Evolutionary conservation across 2,113 vertebrate species (phyloP).

Genomic region (Motacilla tschutschensis): DNA sequence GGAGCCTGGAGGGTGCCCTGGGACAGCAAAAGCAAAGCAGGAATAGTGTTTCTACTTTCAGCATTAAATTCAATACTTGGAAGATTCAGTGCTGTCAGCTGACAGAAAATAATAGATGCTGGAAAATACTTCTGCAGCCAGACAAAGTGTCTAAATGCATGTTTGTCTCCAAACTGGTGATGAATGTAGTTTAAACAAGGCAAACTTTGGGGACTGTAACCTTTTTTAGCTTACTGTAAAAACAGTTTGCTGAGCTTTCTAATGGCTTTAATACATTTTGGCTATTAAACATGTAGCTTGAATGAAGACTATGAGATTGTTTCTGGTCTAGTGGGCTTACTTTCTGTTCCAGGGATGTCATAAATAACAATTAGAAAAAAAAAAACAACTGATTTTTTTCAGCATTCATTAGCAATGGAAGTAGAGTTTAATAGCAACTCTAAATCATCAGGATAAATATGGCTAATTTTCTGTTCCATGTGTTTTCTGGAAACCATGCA

Average conservation of each 20-base stretch:
- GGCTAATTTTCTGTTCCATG: not conserved
- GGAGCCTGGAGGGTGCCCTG: not conserved
- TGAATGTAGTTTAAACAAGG: slow-evolving; percentile 17
- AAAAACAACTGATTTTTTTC: not conserved
- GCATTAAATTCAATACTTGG: not conserved
- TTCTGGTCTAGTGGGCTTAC: not conserved
- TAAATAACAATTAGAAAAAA: not conserved
- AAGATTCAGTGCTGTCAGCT: slow-evolving; percentile 8
- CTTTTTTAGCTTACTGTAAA: slow-evolving; percentile 4
- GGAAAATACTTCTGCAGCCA: slow-evolving; percentile 39
- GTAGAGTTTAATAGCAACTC: not conserved
- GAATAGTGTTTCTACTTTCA: not conserved
- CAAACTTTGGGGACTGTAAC: slow-evolving; percentile 7
- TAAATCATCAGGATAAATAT: not conserved
- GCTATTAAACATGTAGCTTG: not conserved
- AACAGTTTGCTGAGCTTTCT: not conserved
- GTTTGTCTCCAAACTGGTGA: slow-evolving; percentile 29
- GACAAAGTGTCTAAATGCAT: not conserved
- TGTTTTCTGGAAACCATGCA: not conserved
- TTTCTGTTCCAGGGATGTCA: not conserved
- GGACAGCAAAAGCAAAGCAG: not conserved
- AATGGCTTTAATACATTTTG: not conserved
- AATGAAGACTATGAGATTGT: not conserved
- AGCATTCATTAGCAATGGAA: not conserved
- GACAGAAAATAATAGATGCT: slow-evolving; percentile 25